Conservation (phyloP, 2,797 vertebrate genomes). For the Anniella stebbinsi region DNA sequence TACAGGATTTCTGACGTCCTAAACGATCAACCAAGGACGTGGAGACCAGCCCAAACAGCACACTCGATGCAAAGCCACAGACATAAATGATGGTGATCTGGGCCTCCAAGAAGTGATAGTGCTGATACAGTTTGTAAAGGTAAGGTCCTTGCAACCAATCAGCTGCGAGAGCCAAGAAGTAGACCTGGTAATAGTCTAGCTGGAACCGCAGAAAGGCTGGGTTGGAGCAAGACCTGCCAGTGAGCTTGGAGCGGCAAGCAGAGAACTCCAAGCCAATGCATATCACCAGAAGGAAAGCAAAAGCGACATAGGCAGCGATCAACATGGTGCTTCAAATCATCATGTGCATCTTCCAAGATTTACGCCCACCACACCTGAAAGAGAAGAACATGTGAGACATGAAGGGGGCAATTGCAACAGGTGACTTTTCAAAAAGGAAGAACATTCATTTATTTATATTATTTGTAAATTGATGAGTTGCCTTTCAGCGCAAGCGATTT, state of each 20-base stretch:
- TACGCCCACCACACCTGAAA: constrained; percentile 37
- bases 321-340: constrained; percentile 83
- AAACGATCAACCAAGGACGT: constrained; percentile 87
- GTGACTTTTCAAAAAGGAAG: neutral
- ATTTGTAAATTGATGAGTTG: too few relatives aligned
- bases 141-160: constrained; percentile 97
- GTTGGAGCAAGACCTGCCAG: constrained; percentile 83
- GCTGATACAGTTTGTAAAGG: constrained; percentile 94
- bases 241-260: constrained; percentile 83
- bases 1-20: constrained; percentile 86
- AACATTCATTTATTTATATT: neutral
- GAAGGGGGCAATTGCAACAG: neutral
- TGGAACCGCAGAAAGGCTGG: constrained; percentile 91
- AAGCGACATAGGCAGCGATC: constrained; percentile 87
- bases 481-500: too few relatives aligned
- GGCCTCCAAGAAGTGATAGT: constrained; percentile 94
- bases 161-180: constrained; percentile 91
- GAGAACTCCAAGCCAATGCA: constrained; percentile 88
- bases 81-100: constrained; percentile 95
- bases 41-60: constrained; percentile 89
- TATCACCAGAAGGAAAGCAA: constrained; percentile 82
- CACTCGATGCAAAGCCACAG: constrained; percentile 90
- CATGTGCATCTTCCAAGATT: constrained; percentile 28
- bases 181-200: constrained; percentile 86
- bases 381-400: neutral